Conservation (phyloP, 37 sponge, comb jelly and placozoan genomes). For the Spongilla lacustris region DNA sequence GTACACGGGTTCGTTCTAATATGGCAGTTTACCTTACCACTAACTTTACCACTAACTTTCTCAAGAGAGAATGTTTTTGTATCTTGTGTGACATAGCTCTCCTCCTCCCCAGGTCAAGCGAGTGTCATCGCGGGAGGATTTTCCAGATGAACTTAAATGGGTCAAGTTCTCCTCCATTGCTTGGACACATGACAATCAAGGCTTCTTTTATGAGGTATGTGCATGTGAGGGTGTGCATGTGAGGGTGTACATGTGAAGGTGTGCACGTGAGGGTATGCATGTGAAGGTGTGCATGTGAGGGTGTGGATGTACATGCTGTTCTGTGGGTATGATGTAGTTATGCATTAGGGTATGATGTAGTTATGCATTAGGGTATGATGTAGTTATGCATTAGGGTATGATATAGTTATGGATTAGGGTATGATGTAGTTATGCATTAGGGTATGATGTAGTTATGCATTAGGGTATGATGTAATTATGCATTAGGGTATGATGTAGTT, state of each 20-base stretch:
- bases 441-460: too few relatives aligned
- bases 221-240: background rate
- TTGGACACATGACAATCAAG: conserved; percentile 98
- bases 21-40: too few relatives aligned
- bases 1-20: too few relatives aligned
- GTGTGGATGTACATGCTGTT: conserved; percentile 8
- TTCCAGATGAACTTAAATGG: conserved; percentile 69
- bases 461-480: too few relatives aligned
- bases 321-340: conserved; percentile 8
- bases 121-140: conserved; percentile 45
- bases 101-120: conserved; percentile 80
- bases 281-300: conserved; percentile 14
- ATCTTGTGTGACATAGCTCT: too few relatives aligned
- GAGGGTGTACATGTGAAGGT: background rate
- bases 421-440: too few relatives aligned
- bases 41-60: too few relatives aligned
- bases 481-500: too few relatives aligned
- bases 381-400: too few relatives aligned
- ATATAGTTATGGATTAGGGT: too few relatives aligned
- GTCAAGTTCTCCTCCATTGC: conserved; percentile 90
- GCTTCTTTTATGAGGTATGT: conserved; percentile 87
- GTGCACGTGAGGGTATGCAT: conserved; percentile 4
- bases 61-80: too few relatives aligned
- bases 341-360: conserved; percentile 13
- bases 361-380: too few relatives aligned